Base-by-base conservation (phyloP, 2,113 vertebrate species). In the Gymnobelideus leadbeateri region DNA sequence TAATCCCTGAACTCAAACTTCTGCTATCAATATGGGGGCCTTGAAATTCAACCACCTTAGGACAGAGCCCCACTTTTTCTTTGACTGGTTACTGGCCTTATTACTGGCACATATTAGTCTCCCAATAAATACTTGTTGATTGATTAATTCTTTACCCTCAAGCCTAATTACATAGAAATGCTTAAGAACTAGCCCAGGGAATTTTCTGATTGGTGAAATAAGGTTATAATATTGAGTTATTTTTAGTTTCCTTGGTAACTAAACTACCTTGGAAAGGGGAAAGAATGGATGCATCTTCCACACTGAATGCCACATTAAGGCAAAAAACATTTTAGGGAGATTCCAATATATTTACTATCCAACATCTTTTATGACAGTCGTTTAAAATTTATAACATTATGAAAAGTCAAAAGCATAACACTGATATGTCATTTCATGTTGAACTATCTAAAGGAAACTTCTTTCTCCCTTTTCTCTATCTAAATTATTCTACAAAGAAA, bases 401-500 rank as follows among this genome's bases (percentile, higher is more conserved):
- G 37, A 89, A 96, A 95, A 93, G 89, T 89, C 92, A 95, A 49
- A 12, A 53, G 84, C 92, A 90, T 89, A 96, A 90, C 92, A 91
- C 92, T 46, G 90, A 53, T 37, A 51, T 95, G 43, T 95, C 95
- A 92, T 92, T 89, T 94, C 96, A 96, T 96, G 94, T 3, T 92
- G 53, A 96, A 8, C 96, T 47, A 97, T 94, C 91, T 92, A 94
- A 96, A 95, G 51, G 50, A 96, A 46, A 96, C 53, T 91, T 94
- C 90, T 96, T 94, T 94, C 94, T 46, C 4, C 47, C 61, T 96
- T 97, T 95, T 84, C 92, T 97, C 92, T 94, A 96, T 97, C 94
- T 95, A 96, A 97, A 97, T 97, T 97, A 92, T 93, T 91, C 93
- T 91, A 52, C 96, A 95, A 98, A 97, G 97, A 19, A 97, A 95